Conservation (phyloP, 2,797 vertebrate genomes). For the Pseudochirops corinnae region DNA sequence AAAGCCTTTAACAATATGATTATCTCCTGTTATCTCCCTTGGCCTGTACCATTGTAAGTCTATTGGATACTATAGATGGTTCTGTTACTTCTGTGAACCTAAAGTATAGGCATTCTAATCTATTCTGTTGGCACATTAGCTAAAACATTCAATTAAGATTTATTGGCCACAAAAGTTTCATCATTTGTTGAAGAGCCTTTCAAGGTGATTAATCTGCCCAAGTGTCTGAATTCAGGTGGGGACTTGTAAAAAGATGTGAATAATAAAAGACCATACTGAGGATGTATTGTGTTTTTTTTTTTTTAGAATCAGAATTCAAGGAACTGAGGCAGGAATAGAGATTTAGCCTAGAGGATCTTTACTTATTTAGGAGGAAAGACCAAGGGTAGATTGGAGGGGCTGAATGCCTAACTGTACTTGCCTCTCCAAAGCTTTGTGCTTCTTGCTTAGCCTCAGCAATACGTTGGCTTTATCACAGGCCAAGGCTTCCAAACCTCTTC, state of each 20-base stretch:
- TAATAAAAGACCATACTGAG: not conserved
- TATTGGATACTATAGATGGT: not conserved
- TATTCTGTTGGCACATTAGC: not conserved
- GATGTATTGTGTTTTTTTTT: not conserved
- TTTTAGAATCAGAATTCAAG: not conserved
- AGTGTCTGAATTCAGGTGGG: not conserved
- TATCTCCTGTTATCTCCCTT: not conserved
- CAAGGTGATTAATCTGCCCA: not conserved
- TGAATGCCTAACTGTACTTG: not conserved
- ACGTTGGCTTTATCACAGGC: not conserved
- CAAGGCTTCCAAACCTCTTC: not conserved
- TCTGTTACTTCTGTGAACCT: not conserved
- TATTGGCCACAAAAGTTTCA: not conserved
- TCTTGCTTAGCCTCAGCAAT: not conserved
- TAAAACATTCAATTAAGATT: not conserved
- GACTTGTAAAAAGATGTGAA: not conserved
- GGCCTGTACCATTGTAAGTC: not conserved
- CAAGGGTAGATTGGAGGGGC: not conserved
- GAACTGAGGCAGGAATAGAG: not conserved
- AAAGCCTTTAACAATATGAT: not conserved
- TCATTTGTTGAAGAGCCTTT: not conserved
- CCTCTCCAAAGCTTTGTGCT: not conserved
- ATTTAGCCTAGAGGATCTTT: not conserved
- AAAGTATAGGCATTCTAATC: not conserved
- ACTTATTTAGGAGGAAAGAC: not conserved